Evolutionary conservation across 2,797 vertebrate species (phyloP), one percentile per base, ranked within the genome.

Genomic region (Natrix natrix): DNA sequence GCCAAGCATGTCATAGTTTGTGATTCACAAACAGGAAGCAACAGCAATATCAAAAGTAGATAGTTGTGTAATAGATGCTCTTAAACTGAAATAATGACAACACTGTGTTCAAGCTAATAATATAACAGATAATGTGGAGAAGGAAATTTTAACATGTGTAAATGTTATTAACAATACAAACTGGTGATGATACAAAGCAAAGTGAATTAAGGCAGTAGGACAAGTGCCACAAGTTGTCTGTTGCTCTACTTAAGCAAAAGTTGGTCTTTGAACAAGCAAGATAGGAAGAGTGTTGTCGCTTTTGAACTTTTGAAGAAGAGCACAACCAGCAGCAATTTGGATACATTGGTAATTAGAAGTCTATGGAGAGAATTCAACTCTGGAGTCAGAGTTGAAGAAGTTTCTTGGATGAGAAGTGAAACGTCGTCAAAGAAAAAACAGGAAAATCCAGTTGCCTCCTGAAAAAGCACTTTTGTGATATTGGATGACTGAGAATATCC

Each of bases 21-120:
- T 17, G 20, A 91, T 88, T 86, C 86, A 83, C 48, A 88, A 59
- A 48, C 90, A 92, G 86, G 61, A 91, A 57, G 28, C 86, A 90
- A 61, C 1, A 22, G 32, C 11, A 63, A 17, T 90, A 56, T 83
- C 89, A 88, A 83, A 92, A 83, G 48, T 24, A 86, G 91, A 55
- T 8, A 86, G 69, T 52, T 13, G 57, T 78, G 43, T 78, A 90
- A 88, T 43, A 37, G 32, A 28, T 16, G 11, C 26, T 37, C 26
- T 86, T 69, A 61, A 12, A 57, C 8, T 48, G 56, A 4, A n/a
- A 20, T 17, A 78, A 87, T 55, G 43, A 87, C 74, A 52, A 60
- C 90, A 13, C 6, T 32, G n/a, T n/a, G 57, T 22, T n/a, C 24
- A 91, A 24, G 78, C 48, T 60, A 78, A 37, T 74, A 22, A 89